Base-by-base conservation (phyloP, 1,140 invertebrate genomes). In the Lerema accius region DNA sequence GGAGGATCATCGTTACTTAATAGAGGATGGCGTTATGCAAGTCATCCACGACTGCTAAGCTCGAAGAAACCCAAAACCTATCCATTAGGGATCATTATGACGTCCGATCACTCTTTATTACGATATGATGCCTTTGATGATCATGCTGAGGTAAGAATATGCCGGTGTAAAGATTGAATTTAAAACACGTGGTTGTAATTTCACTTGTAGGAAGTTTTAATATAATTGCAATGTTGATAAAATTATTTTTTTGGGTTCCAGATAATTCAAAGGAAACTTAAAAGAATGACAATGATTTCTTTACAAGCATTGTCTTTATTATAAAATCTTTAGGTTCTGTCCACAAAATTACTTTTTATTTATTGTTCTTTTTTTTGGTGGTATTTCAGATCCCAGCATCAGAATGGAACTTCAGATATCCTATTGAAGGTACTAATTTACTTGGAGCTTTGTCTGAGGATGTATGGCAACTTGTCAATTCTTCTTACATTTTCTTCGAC, bases 1-100 rank as follows among this genome's bases (percentile, higher is more conserved):
- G 78, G 80, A 3, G 84, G 81, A 0, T 71, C 77, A 0, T 62
- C 78, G 0, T 60, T 92, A 6, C 40, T 91, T 10, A 80, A 85
- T 40, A 73, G 74, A 43, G 89, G 90, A 4, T 92, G 90, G 83
- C 65, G 82, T 32, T 91, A 87, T 56, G 75, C 87, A 0, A 90
- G 91, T 53, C 71, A 83, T 66, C 76, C 78, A 1, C 51, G 77
- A 15, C 74, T 90, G 17, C 64, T 69, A n/a, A 55, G 62, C 0
- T 63, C 67, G 4, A 65, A 58, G 0, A 65, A 59, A 4, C 64
- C 65, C 17, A 66, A 76, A 19, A 75, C 70, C 10, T 78, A 79
- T 43, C 89, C 91, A 0, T 61, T 92, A 14, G 88, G 88, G 3
- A 79, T 91, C 0, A 63, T 74, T 10, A 81, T 76, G 71, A 80